Evolutionary conservation across 2,113 vertebrate genomes (phyloP).

Genomic region (Murina feae): DNA sequence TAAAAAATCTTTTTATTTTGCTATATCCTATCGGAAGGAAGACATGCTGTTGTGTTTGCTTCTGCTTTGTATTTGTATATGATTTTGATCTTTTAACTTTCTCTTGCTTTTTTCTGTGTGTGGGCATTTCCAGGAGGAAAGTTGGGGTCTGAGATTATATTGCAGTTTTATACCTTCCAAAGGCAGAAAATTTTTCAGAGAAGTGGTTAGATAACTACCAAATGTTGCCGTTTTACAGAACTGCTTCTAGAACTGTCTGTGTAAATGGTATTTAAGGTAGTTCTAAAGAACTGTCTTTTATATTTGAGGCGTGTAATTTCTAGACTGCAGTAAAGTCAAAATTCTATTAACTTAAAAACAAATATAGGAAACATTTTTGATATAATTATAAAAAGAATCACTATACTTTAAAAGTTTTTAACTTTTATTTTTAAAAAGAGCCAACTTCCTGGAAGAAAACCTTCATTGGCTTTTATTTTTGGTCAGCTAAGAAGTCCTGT

Average conservation of each 20-base stretch:
- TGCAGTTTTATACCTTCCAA: conserved; percentile 16
- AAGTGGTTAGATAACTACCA: neutral
- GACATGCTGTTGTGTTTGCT: neutral
- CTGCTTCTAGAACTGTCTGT: neutral
- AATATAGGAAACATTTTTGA: conserved; percentile 39
- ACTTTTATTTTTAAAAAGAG: conserved; percentile 57
- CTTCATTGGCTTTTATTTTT: conserved; percentile 18
- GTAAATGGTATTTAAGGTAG: neutral
- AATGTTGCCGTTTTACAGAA: neutral
- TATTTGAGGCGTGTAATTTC: conserved; percentile 40
- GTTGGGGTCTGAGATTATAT: conserved; percentile 16
- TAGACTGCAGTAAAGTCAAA: conserved; percentile 14
- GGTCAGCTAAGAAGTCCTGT: neutral
- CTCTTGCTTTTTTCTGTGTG: neutral
- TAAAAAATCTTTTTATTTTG: neutral
- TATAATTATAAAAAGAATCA: conserved; percentile 39
- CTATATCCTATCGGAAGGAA: neutral
- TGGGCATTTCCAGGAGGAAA: neutral
- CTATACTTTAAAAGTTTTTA: conserved; percentile 46
- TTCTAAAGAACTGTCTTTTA: conserved; percentile 23
- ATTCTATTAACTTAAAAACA: conserved; percentile 19
- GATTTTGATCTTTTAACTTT: neutral
- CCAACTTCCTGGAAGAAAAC: conserved; percentile 49
- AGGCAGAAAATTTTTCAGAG: conserved; percentile 16
- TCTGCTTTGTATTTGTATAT: neutral